Evolutionary conservation across 2,113 vertebrate species (phyloP).

Genomic region (Dolichotis patagonum): DNA sequence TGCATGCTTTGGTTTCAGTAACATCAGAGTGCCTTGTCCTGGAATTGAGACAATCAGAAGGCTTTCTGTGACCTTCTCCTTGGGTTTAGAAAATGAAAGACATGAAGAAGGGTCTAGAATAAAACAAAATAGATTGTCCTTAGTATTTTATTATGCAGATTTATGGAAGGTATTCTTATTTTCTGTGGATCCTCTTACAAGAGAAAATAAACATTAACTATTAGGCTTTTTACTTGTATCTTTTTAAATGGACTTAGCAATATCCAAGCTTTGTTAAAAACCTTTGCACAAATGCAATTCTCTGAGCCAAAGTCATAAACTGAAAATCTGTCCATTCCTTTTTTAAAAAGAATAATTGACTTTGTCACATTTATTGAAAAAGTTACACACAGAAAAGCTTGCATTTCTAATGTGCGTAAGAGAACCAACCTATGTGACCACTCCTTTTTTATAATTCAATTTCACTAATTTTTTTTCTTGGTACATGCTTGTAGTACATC

Average conservation of each 20-base stretch:
- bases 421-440: background rate
- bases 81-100: background rate
- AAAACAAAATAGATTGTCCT: background rate
- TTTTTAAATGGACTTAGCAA: background rate
- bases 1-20: background rate
- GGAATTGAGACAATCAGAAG: background rate
- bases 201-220: background rate
- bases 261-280: background rate
- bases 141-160: background rate
- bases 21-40: background rate
- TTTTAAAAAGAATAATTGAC: background rate
- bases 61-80: background rate
- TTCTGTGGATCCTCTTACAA: background rate
- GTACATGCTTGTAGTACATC: background rate
- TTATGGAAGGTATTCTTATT: background rate
- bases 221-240: background rate
- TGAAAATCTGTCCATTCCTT: background rate
- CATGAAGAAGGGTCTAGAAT: background rate
- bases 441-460: background rate
- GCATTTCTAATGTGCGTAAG: background rate
- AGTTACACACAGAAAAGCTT: background rate
- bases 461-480: background rate
- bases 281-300: background rate
- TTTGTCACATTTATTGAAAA: constrained; percentile 7
- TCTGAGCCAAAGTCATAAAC: background rate